Evolutionary conservation across 1,140 invertebrate species (phyloP), one percentile per base, ranked within the genome.

Genomic region (Platyscapa corneri): DNA sequence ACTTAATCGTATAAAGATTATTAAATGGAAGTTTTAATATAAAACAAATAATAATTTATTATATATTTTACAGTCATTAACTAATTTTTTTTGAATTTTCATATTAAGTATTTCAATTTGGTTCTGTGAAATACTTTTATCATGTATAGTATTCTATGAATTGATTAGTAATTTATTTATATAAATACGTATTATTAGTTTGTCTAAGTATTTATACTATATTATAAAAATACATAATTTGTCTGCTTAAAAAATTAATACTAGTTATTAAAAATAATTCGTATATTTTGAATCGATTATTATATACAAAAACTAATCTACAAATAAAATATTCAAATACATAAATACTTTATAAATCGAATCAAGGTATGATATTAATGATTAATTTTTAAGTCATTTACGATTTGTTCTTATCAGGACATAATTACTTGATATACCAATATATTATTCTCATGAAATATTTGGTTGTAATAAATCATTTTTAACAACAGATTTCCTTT

Each of bases 151-250:
- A 60, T 64, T n/a, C 60, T n/a, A n/a, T n/a, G 60, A n/a, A n/a
- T n/a, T n/a, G 30, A 34, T 34, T 34, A 1, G 20, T 67, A 34
- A 34, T 12, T 20, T 32, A 67, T 39, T 39, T 72, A 39, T 30
- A 39, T 72, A 39, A 67, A 39, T 72, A 72, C 18, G 39, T 7
- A 37, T 72, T 72, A 72, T 72, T 18, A 72, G 34, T 72, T 72
- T 72, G 10, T 39, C 34, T 53, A 53, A 16, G 18, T 53, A 53
- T 18, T 53, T 53, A 72, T 32, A 72, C 3, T 72, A 39, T 20
- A 72, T 39, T 39, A 37, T 72, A 1, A 72, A 72, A 37, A 39
- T 5, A 72, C 23, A 32, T 16, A 16, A 64, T 64, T 64, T 64
- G n/a, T 64, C 23, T 16, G 12, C 18, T 53, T 53, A 12, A 12